Conservation (phyloP, 1,140 invertebrate genomes). For the Hyposmocoma kahamanoa region DNA sequence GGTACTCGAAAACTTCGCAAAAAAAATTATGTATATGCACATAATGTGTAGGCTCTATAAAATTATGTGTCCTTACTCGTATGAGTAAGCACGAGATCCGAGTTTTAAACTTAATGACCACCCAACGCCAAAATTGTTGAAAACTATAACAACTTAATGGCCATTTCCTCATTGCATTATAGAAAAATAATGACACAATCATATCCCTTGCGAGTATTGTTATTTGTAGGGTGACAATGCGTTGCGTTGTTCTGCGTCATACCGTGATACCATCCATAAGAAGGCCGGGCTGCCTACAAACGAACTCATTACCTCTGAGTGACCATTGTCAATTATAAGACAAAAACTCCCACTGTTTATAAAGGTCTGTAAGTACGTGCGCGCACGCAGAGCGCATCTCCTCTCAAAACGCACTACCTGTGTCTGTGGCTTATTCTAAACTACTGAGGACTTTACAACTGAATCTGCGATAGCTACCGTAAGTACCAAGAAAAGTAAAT, state of each 20-base stretch:
- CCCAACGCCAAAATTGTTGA: no score
- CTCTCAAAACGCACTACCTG: constrained; percentile 29
- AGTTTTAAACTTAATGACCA: no score
- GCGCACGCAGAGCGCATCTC: constrained; percentile 58
- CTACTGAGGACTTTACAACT: background rate
- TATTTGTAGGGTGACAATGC: constrained; percentile 36
- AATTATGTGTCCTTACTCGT: no score
- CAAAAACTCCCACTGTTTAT: constrained; percentile 69
- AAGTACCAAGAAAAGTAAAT: no score
- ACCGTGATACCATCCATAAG: constrained; percentile 43
- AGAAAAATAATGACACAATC: background rate
- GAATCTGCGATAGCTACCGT: background rate
- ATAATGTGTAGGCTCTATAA: no score
- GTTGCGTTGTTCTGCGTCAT: constrained; percentile 52
- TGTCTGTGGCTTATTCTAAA: constrained; percentile 1
- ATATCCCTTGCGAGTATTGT: constrained; percentile 2
- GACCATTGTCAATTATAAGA: constrained; percentile 63
- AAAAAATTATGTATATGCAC: no score
- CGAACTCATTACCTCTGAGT: constrained; percentile 62
- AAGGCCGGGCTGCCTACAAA: constrained; percentile 63
- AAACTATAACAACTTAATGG: background rate
- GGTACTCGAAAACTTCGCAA: no score
- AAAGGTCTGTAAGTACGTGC: constrained; percentile 48
- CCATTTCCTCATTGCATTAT: constrained; percentile 1
- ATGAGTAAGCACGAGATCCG: no score